Evolutionary conservation across 2,113 vertebrate genomes (phyloP), one percentile per base, ranked within the genome.

Genomic region (Bubalus kerabau): DNA sequence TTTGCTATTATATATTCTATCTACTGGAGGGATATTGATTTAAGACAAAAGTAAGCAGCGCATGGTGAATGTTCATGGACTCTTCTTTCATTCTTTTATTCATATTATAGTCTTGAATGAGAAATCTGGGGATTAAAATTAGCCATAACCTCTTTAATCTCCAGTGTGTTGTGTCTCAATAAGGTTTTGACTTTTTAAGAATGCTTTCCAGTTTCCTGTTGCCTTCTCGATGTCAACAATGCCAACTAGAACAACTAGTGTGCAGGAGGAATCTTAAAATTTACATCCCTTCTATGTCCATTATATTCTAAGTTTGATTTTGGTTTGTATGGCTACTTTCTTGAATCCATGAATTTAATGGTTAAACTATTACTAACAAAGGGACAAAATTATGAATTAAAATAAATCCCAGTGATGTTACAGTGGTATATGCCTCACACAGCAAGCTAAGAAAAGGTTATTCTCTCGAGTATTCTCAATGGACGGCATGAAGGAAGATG

Each of bases 161-260:
- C n/a, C 7, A 50, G 7, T 14, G 6, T 81, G 16, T 81, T 87
- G 3, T 57, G 16, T 2, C 76, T 87, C 36, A 50, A 14, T 36
- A 62, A 84, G 5, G 50, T 56, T 59, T 93, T 84, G 78, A 24
- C n/a, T 83, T 40, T 76, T 92, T 54, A 74, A 98, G 52, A 64
- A 46, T 24, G 56, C 2, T 81, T 86, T 87, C 23, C 15, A 74
- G 6, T 80, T 94, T 87, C 15, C 36, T 50, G 0, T 40, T 87
- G 17, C 84, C 32, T 96, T 74, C 67, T 96, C 0, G 0, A 2
- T 52, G 17, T 23, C 81, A 36, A 32, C 24, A 82, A 17, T n/a
- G 19, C 14, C 30, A 84, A 21, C 10, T 84, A 17, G n/a, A 60
- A 59, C 46, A 91, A 87, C 24, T 19, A 26, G 23, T 46, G 5